These are phyloP conservation scores for Picathartes gymnocephalus DNA, from an alignment of 2,113 vertebrate species.

Conservation along the genomic window DNA sequence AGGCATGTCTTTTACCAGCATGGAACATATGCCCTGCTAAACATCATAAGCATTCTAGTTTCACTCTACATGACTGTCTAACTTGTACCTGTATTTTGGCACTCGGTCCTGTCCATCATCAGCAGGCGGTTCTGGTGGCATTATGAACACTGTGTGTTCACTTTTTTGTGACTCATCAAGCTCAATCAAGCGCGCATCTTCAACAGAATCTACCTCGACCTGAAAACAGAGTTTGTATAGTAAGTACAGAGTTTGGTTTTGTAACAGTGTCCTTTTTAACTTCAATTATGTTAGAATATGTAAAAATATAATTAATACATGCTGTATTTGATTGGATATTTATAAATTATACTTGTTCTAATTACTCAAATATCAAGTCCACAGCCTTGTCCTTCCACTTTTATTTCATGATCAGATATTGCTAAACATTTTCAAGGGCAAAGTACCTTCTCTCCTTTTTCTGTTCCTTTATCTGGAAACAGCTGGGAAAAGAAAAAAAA, in stretches of 20 bases:
- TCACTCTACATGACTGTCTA: not conserved
- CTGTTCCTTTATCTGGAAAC: constrained; percentile 93
- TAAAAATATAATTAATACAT: not conserved
- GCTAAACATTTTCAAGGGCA: not conserved
- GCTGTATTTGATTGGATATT: not conserved
- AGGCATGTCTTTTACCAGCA: not conserved
- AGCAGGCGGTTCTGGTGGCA: constrained; percentile 84
- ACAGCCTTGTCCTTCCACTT: not conserved
- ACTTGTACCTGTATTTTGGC: constrained; percentile 81
- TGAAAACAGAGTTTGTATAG: constrained; percentile 50
- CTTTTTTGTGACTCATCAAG: constrained; percentile 96
- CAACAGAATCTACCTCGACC: constrained; percentile 85
- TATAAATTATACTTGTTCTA: not conserved
- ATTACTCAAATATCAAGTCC: not conserved
- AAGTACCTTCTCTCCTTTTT: constrained; percentile 93
- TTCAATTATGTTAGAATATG: not conserved
- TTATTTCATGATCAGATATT: not conserved
- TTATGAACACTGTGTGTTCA: constrained; percentile 95
- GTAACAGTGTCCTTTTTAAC: not conserved
- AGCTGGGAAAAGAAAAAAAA: constrained; percentile 76
- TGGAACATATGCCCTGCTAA: not conserved
- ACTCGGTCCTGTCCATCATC: constrained; percentile 74
- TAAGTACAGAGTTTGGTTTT: not conserved
- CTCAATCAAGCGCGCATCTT: constrained; percentile 89
- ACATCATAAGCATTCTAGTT: not conserved